A percentile compares a stretch with the other conserved stretches of the same genome.
phyloP scores from a whole-genome alignment of 2,113 vertebrate genomes.

The Rallus limicola region DNA sequence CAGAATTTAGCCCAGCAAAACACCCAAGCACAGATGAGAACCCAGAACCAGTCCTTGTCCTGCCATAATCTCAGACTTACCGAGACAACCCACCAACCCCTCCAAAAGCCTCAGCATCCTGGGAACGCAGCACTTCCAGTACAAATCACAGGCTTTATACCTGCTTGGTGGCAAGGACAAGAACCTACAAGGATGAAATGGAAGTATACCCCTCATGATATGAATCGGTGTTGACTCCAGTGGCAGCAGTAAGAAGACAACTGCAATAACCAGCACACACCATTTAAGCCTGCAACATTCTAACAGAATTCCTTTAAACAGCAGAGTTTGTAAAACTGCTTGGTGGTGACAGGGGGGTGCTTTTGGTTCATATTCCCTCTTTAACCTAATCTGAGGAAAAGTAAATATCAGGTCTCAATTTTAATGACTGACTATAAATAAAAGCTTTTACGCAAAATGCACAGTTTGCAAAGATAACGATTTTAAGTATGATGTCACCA shows the following conservation, averaged over 20 bases:
- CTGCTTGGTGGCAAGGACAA: background rate
- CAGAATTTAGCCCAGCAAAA: background rate
- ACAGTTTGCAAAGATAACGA: conserved; percentile 45
- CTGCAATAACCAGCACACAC: background rate
- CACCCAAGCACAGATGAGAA: background rate
- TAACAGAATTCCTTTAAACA: background rate
- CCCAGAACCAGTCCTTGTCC: rapidly evolving
- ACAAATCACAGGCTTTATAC: background rate
- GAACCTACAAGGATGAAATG: background rate
- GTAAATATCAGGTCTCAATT: conserved; percentile 62
- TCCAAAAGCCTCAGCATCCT: background rate
- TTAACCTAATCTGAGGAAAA: conserved; percentile 61
- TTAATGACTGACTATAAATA: conserved; percentile 65
- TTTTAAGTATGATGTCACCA: conserved; percentile 67
- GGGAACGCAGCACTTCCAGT: background rate
- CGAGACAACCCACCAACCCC: background rate
- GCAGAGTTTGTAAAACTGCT: conserved; percentile 16
- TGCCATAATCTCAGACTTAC: background rate
- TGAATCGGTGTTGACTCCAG: background rate
- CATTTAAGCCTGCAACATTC: background rate
- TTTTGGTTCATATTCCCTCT: conserved; percentile 48
- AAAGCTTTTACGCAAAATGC: conserved; percentile 63
- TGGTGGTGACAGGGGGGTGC: background rate
- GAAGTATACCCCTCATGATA: background rate
- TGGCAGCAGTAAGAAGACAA: background rate